Conservation (phyloP, 2,888 invertebrate genomes). For the Euzetes globulus region DNA sequence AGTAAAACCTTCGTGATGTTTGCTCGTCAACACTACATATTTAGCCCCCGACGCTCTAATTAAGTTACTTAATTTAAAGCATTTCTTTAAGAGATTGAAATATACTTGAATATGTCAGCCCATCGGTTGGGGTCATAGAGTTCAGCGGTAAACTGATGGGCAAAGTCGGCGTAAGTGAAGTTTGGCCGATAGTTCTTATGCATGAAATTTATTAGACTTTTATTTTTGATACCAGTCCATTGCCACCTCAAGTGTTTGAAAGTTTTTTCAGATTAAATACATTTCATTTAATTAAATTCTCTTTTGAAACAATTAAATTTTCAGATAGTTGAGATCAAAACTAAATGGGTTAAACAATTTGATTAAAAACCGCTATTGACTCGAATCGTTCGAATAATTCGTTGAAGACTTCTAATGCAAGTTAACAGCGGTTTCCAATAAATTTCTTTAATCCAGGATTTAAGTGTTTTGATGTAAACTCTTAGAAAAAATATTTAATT, state of each 20-base stretch:
- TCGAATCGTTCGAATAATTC: no score
- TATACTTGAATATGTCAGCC: slow-evolving; percentile 48
- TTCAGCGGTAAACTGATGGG: slow-evolving; percentile 49
- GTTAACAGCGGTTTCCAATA: no score
- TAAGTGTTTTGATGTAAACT: no score
- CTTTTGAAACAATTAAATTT: no score
- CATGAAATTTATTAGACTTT: slow-evolving; percentile 47
- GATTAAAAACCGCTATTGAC: no score
- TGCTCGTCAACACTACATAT: slow-evolving; percentile 51
- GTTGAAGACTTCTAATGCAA: no score
- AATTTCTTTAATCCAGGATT: no score
- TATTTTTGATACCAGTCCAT: slow-evolving; percentile 39
- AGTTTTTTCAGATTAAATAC: neutral
- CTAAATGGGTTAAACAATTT: no score
- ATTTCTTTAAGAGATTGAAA: neutral
- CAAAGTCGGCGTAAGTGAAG: slow-evolving; percentile 52
- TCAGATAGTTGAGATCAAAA: no score
- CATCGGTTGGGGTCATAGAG: slow-evolving; percentile 50
- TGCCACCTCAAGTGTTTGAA: slow-evolving; percentile 31
- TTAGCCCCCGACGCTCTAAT: slow-evolving; percentile 50
- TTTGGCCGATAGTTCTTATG: slow-evolving; percentile 49
- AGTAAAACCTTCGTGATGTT: slow-evolving; percentile 51
- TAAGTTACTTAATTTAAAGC: no score
- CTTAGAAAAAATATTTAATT: no score
- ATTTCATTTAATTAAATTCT: neutral